phyloP scores from a whole-genome alignment of 2,797 vertebrate species.

The Syncerus caffer region DNA sequence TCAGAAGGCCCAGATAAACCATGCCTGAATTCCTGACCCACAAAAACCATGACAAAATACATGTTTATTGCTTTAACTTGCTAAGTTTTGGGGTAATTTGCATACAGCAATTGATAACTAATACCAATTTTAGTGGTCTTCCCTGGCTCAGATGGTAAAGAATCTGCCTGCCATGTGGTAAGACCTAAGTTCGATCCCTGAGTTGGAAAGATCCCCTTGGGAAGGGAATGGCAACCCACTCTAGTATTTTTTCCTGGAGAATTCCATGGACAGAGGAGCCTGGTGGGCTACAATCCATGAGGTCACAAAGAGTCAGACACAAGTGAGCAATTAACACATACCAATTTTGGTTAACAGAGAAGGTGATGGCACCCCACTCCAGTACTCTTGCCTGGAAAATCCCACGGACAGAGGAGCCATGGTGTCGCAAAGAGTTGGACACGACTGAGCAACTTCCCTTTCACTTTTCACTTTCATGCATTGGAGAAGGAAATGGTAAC shows the following conservation, averaged over 20 bases:
- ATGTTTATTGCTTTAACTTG: background rate
- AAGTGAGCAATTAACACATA: too few relatives aligned
- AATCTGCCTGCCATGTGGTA: background rate
- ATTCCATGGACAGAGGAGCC: background rate
- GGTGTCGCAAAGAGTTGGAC: too few relatives aligned
- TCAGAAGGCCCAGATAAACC: background rate
- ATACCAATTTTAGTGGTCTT: background rate
- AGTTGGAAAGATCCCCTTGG: background rate
- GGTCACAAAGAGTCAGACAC: too few relatives aligned
- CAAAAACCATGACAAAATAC: background rate
- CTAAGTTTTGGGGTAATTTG: background rate
- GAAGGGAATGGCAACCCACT: background rate
- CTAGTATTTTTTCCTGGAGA: background rate
- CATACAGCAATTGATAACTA: background rate
- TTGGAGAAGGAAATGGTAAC: background rate
- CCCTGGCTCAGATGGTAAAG: background rate
- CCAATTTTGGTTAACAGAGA: too few relatives aligned
- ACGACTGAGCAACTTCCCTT: too few relatives aligned
- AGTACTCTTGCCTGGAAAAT: too few relatives aligned
- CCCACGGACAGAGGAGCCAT: too few relatives aligned
- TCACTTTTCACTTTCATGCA: too few relatives aligned
- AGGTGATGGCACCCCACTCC: too few relatives aligned
- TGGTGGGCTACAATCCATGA: background rate
- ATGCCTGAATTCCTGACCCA: background rate
- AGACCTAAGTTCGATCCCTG: background rate